phyloP scores from a whole-genome alignment of 2,888 invertebrate species.

The Pseudococcus longispinus region DNA sequence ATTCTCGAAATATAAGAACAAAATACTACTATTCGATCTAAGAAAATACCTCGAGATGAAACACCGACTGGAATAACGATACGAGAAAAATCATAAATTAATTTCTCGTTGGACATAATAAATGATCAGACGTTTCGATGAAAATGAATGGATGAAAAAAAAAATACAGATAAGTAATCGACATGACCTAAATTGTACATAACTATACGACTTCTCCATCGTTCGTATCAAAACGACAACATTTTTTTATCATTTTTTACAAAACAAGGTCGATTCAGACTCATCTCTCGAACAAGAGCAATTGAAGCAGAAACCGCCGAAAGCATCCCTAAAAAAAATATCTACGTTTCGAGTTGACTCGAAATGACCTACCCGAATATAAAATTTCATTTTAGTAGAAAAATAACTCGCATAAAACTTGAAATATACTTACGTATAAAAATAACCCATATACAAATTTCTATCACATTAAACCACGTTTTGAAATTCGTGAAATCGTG shows the following conservation, averaged over 20 bases:
- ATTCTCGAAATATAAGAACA: no score
- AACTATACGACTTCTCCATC: background rate
- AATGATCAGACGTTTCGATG: background rate
- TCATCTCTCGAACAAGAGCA: background rate
- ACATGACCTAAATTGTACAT: conserved; percentile 4
- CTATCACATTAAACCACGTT: background rate
- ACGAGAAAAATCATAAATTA: background rate
- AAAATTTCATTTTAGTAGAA: background rate
- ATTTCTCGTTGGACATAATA: background rate
- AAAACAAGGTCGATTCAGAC: background rate
- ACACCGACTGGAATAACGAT: background rate
- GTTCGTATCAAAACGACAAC: background rate
- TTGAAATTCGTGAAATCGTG: background rate
- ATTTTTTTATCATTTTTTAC: background rate
- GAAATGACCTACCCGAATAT: background rate
- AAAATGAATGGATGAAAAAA: background rate
- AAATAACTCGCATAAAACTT: background rate
- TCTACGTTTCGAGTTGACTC: background rate
- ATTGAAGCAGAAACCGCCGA: background rate
- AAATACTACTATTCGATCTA: no score
- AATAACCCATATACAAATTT: background rate
- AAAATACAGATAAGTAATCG: background rate
- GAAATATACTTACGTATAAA: background rate
- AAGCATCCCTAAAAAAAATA: background rate
- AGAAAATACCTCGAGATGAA: background rate